Evolutionary conservation across 2,888 invertebrate genomes (phyloP).

Genomic region (Bembecia ichneumoniformis): DNA sequence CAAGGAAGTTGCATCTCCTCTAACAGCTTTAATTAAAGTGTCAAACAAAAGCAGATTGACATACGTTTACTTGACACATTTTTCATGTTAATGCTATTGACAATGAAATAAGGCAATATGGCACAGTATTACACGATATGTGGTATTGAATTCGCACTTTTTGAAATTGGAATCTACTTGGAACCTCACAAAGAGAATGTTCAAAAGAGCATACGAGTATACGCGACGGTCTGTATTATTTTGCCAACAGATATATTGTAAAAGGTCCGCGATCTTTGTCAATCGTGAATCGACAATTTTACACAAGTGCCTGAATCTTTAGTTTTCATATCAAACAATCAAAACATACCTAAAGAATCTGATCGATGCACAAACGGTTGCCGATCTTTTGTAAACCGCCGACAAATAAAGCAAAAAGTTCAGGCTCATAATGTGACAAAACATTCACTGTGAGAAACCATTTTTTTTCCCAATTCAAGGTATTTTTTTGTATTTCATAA

Average conservation of each 20-base stretch:
- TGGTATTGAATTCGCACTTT: conserved; percentile 6
- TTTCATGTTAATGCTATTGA: no score
- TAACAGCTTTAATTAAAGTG: no score
- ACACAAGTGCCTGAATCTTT: conserved; percentile 43
- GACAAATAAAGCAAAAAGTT: conserved; percentile 30
- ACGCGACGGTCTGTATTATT: conserved; percentile 23
- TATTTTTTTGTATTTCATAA: no score
- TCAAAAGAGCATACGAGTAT: conserved; percentile 5
- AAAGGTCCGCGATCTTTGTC: conserved; percentile 27
- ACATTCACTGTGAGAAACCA: conserved; percentile 30
- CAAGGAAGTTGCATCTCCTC: no score
- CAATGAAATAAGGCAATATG: no score
- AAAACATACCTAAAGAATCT: conserved; percentile 43
- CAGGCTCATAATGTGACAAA: conserved; percentile 23
- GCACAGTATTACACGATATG: no score
- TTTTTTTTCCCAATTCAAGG: conserved; percentile 25
- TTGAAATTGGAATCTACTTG: conserved; percentile 6
- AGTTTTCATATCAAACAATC: conserved; percentile 56
- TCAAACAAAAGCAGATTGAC: no score
- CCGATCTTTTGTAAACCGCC: conserved; percentile 48
- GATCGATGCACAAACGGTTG: conserved; percentile 38
- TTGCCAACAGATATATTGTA: conserved; percentile 37
- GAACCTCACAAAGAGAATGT: neutral
- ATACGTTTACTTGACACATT: no score
- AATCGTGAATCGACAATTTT: conserved; percentile 35